These are phyloP conservation scores for Eilema sororculum DNA, from an alignment of 2,888 invertebrate genomes.

Conservation along the genomic window DNA sequence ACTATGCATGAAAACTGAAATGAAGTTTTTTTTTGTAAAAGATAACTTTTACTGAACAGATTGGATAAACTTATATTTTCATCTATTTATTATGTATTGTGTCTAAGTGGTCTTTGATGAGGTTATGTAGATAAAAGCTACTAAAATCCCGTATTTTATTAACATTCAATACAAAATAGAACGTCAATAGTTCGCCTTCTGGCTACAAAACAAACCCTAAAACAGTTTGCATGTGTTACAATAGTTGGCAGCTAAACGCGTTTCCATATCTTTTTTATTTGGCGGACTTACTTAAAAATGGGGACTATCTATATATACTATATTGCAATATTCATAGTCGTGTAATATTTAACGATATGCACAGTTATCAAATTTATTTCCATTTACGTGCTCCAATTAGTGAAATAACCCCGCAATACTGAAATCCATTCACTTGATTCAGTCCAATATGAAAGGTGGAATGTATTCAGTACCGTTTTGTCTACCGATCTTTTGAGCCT, in stretches of 20 bases:
- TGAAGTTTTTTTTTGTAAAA: no score
- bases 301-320: slow-evolving; percentile 38
- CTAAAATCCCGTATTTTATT: not conserved
- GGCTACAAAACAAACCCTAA: not conserved
- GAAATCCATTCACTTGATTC: slow-evolving; percentile 58
- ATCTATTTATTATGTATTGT: no score
- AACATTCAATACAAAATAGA: not conserved
- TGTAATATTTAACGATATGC: slow-evolving; percentile 56
- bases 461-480: slow-evolving; percentile 35
- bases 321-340: slow-evolving; percentile 33
- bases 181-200: not conserved
- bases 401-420: slow-evolving; percentile 57
- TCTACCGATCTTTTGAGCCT: not conserved
- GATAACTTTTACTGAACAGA: no score
- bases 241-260: slow-evolving; percentile 6
- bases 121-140: not conserved
- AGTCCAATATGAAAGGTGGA: slow-evolving; percentile 45
- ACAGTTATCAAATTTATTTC: slow-evolving; percentile 64
- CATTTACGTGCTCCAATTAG: slow-evolving; percentile 66
- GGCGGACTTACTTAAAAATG: slow-evolving; percentile 40
- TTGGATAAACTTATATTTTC: no score
- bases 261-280: slow-evolving; percentile 40
- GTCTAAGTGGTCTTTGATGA: no score
- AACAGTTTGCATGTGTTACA: not conserved
- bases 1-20: no score